Evolutionary conservation across 2,888 invertebrate species (phyloP), one percentile per base, ranked within the genome.

Genomic region (Scaptomyza reducta): DNA sequence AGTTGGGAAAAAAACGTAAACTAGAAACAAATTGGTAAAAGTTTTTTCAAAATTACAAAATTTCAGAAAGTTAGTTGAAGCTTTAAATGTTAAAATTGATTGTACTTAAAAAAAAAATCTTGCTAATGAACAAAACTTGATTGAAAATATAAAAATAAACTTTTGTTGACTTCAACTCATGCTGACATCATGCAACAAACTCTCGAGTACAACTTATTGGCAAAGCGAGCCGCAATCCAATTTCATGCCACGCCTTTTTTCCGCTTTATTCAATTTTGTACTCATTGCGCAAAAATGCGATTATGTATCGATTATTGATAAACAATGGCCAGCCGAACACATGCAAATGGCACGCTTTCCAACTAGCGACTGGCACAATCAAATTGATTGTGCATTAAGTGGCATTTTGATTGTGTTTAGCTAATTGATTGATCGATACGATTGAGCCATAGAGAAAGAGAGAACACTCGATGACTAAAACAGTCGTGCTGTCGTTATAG

Each of bases 281-380:
- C 55, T 79, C 74, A 81, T 77, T 77, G 84, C 71, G 71, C 74
- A 86, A 77, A 86, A 49, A 74, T 83, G 58, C 38, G 59, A 79
- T 74, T 65, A 63, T 68, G 27, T 57, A 62, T 76, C 38, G 57
- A 62, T 46, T 51, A 60, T 45, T 16, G 57, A 65, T 69, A 78
- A 60, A 64, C 69, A 75, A 63, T 47, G 33, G 59, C 6, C 7
- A 6, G 38, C 9, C 40, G 10, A 7, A 18, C 18, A 14, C 45
- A 35, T 45, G 16, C 54, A 77, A 77, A 77, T 72, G 77, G 79
- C 82, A 84, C 74, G 85, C 85, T 87, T 82, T 82, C 85, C 42
- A 56, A 7, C 31, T 2, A 59, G 66, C 54, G 38, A 76, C 50
- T 68, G 50, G 55, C 64, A 61, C 64, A 61, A 67, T 69, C 50